Base-by-base conservation (phyloP, 2,888 invertebrate genomes). In the Napeogenes inachia region DNA sequence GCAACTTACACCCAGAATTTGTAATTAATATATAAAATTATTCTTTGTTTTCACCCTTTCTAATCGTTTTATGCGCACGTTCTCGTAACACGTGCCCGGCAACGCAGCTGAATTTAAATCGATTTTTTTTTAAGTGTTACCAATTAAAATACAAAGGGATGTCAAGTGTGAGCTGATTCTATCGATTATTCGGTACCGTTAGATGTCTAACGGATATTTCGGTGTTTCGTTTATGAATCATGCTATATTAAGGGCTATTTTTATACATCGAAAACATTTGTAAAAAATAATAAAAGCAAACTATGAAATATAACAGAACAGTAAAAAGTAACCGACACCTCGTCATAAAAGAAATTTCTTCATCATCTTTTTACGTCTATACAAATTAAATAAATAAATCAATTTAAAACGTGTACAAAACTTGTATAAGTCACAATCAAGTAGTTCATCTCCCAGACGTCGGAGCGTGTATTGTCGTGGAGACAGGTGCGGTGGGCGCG, bases 21-120 rank as follows among this genome's bases (percentile, higher is more conserved):
- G 66, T 81, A 77, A 88, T 85, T 77, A 84, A 80, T 78, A 77
- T 79, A 82, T 82, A 79, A 84, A 83, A 84, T 78, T 81, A 85
- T 83, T 85, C 85, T 79, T 79, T 78, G 79, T 82, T 84, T 85
- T 85, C 79, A 82, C 83, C 84, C 81, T 86, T 87, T 86, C 83
- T 85, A 87, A 89, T 89, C 79, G 84, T 76, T 75, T 70, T 73
- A 78, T 68, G 76, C 76, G 82, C 88, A 87, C 89, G 89, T 81
- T 76, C 75, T 73, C 68, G 63, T 66, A 75, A 81, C 87, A 82
- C 86, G 86, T 87, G 87, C 85, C 85, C 67, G 59, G 70, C 62
- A 72, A 74, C 71, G 67, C 74, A 68, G 66, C 75, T 80, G 87
- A 87, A 89, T 88, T 80, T 78, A 73, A 86, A 88, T 83, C 59